phyloP scores from a whole-genome alignment of 2,888 invertebrate genomes.

The Herminia tarsipennalis region DNA sequence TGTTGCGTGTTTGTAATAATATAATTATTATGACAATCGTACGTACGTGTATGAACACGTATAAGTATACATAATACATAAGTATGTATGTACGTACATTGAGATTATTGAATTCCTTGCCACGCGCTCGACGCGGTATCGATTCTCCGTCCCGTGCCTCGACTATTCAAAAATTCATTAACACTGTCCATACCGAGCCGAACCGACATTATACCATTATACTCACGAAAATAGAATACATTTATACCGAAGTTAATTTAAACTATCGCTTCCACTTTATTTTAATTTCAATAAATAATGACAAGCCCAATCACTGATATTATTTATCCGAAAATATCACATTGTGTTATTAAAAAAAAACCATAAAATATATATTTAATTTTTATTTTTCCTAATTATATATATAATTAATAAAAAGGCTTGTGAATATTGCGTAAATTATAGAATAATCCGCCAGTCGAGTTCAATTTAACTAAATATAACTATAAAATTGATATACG shows the following conservation, averaged over 20 bases:
- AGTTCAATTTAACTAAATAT: constrained; percentile 6
- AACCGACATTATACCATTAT: constrained; percentile 55
- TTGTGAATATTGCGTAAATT: constrained; percentile 72
- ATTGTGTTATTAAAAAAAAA: neutral
- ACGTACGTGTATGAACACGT: constrained; percentile 18
- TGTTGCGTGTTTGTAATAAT: constrained; percentile 18
- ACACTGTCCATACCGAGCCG: constrained; percentile 71
- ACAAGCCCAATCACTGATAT: neutral
- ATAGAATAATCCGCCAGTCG: constrained; percentile 37
- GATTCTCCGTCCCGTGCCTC: constrained; percentile 81
- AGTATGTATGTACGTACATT: constrained; percentile 27
- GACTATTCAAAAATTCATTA: constrained; percentile 81
- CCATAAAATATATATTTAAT: too few species aligned
- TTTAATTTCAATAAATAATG: neutral
- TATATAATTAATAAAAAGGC: constrained; percentile 56
- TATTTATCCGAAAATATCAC: constrained; percentile 3
- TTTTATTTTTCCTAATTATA: constrained; percentile 9
- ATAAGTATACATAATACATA: constrained; percentile 9
- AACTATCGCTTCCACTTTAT: constrained; percentile 1
- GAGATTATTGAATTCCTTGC: constrained; percentile 61
- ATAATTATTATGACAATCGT: constrained; percentile 10
- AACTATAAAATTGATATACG: too few species aligned
- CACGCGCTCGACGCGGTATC: constrained; percentile 66
- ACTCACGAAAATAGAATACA: constrained; percentile 51
- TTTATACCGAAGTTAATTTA: constrained; percentile 28